phyloP scores from a whole-genome alignment of 2,113 vertebrate species.

The Tinamus guttatus region DNA sequence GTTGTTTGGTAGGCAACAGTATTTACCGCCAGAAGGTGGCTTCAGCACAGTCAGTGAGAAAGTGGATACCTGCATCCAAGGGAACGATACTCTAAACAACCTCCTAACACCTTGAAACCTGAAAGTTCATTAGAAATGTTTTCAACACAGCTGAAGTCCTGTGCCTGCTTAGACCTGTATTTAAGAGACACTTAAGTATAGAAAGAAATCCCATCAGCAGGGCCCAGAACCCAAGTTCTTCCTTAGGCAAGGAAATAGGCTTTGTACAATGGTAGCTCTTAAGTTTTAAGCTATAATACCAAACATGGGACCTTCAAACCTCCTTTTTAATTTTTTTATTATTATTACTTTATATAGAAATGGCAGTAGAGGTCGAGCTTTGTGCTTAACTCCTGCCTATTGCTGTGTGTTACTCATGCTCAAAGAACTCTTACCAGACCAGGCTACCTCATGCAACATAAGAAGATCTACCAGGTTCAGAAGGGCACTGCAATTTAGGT shows the following conservation, averaged over 20 bases:
- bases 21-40: background rate
- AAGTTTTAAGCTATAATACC: background rate
- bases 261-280: background rate
- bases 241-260: background rate
- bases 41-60: background rate
- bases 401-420: fast-evolving
- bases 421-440: background rate
- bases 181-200: background rate
- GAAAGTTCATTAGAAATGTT: background rate
- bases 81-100: background rate
- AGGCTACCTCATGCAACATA: fast-evolving
- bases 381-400: background rate
- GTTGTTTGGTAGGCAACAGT: background rate
- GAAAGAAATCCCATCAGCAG: background rate
- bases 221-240: background rate
- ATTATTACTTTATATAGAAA: background rate
- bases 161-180: background rate
- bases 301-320: background rate
- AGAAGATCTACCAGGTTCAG: background rate
- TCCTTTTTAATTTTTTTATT: background rate
- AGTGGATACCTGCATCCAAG: background rate
- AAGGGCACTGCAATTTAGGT: background rate
- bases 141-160: background rate
- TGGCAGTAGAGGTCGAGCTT: background rate
- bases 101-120: background rate